Evolutionary conservation across 2,113 vertebrate genomes (phyloP), one percentile per base, ranked within the genome.

Genomic region (Hiodon tergisus): DNA sequence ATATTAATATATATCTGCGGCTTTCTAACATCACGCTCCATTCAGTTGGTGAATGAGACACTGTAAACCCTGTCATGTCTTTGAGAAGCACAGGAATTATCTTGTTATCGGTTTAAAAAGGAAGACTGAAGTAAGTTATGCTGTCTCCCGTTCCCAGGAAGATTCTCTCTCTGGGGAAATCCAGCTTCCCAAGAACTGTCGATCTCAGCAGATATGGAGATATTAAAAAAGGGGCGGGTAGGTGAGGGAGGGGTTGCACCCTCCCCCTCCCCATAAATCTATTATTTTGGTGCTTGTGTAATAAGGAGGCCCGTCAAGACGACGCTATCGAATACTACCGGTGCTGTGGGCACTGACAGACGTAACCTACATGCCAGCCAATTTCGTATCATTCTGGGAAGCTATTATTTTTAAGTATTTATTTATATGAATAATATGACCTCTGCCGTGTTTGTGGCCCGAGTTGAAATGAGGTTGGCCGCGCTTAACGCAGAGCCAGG

Each of bases 41-140:
- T 82, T 84, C 86, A 89, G 85, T 90, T 87, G 87, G 86, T 86
- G 85, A 88, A 86, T 88, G 90, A 91, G 91, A 88, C 88, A 89
- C 86, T 89, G 85, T 88, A 88, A 89, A 90, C 85, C 86, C 87
- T 88, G 90, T 89, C 86, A 87, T 88, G 90, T 91, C 91, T 90
- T 90, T 71, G 81, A 86, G 89, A 88, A 89, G 89, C 89, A 89
- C 80, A 89, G 90, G 90, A 92, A 93, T 93, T 92, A 93, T 91
- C 91, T 92, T 92, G 92, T 94, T 93, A 93, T 93, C 92, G 89
- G 89, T 94, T 93, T 92, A 92, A 93, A 93, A 93, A 83, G 83
- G 88, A 90, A 87, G 86, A 87, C 74, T 85, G 90, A 90, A 93
- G 92, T 91, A 91, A 93, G 90, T 86, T 89, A 91, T 90, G 89